Evolutionary conservation across 2,888 invertebrate species (phyloP).

Genomic region (Galerucella calmariensis): DNA sequence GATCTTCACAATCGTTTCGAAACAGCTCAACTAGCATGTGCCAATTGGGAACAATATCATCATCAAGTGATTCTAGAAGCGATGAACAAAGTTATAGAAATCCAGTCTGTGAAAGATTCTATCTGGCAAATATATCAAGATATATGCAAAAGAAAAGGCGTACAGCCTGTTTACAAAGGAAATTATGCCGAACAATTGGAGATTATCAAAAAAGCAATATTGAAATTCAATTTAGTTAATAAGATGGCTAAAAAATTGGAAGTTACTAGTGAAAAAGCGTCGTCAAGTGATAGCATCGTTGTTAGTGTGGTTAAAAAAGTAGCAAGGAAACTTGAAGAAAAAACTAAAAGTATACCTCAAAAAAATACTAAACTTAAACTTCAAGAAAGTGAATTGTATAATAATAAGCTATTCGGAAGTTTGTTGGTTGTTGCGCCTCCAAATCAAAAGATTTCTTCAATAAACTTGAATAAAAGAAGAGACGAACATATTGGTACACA

Average conservation of each 20-base stretch:
- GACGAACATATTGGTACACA: not conserved
- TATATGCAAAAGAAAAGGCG: constrained; percentile 19
- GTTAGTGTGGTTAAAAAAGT: constrained; percentile 22
- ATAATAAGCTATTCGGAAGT: not conserved
- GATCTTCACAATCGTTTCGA: constrained; percentile 23
- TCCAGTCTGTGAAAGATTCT: constrained; percentile 24
- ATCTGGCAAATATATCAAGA: constrained; percentile 23
- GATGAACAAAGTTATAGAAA: constrained; percentile 16
- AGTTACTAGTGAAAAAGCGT: constrained; percentile 6
- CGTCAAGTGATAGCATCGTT: constrained; percentile 15
- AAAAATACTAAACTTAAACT: not conserved
- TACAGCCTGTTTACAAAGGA: constrained; percentile 7
- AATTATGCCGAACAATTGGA: constrained; percentile 19
- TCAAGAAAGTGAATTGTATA: not conserved
- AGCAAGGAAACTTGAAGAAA: constrained; percentile 1
- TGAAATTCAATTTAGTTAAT: constrained; percentile 19
- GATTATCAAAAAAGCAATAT: constrained; percentile 21
- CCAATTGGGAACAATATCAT: constrained; percentile 16
- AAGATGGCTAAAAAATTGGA: constrained; percentile 14
- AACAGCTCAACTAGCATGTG: not conserved
- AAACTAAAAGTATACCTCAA: not conserved
- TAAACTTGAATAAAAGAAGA: not conserved
- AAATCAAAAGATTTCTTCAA: not conserved
- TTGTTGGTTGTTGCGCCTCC: not conserved
- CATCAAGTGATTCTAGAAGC: constrained; percentile 20